Conservation (phyloP, 1,140 invertebrate species). For the Drosophila nikananu region DNA sequence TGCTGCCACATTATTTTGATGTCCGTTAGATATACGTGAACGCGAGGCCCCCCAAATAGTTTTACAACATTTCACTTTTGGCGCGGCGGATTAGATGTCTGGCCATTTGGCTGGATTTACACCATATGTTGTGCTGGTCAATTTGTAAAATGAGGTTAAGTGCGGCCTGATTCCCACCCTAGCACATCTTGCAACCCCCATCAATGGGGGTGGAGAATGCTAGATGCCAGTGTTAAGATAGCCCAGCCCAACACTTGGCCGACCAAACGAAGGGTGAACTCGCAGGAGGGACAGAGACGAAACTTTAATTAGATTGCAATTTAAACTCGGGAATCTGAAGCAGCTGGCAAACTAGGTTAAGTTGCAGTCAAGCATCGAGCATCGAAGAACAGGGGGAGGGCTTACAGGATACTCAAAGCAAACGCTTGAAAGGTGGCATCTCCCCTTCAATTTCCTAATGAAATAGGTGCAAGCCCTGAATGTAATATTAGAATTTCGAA, state of each 20-base stretch:
- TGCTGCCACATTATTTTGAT: slow-evolving; percentile 81
- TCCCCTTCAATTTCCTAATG: neutral
- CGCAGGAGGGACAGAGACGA: slow-evolving; percentile 25
- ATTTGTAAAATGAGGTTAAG: slow-evolving; percentile 80
- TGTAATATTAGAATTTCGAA: neutral
- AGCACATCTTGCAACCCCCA: slow-evolving; percentile 21
- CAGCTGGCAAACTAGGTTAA: slow-evolving; percentile 45
- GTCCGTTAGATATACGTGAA: slow-evolving; percentile 58
- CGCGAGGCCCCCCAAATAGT: slow-evolving; percentile 65
- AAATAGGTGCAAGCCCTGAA: neutral
- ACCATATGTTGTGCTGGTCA: slow-evolving; percentile 77
- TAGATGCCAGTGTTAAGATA: slow-evolving; percentile 24
- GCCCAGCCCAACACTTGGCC: slow-evolving; percentile 36
- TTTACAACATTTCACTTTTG: slow-evolving; percentile 78
- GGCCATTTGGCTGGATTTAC: slow-evolving; percentile 77
- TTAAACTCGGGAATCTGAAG: slow-evolving; percentile 48
- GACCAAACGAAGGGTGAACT: slow-evolving; percentile 2
- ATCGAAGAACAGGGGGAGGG: neutral
- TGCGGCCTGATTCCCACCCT: slow-evolving; percentile 20
- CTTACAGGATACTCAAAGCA: slow-evolving; percentile 13
- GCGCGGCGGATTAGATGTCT: slow-evolving; percentile 58
- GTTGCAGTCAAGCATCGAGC: slow-evolving; percentile 17
- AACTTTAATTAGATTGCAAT: slow-evolving; percentile 80
- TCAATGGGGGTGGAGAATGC: slow-evolving; percentile 40
- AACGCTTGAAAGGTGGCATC: slow-evolving; percentile 8